A percentile compares a stretch with the other conserved stretches of the same genome.
Conservation (phyloP, 1,140 invertebrate species). For the Ips typographus region DNA sequence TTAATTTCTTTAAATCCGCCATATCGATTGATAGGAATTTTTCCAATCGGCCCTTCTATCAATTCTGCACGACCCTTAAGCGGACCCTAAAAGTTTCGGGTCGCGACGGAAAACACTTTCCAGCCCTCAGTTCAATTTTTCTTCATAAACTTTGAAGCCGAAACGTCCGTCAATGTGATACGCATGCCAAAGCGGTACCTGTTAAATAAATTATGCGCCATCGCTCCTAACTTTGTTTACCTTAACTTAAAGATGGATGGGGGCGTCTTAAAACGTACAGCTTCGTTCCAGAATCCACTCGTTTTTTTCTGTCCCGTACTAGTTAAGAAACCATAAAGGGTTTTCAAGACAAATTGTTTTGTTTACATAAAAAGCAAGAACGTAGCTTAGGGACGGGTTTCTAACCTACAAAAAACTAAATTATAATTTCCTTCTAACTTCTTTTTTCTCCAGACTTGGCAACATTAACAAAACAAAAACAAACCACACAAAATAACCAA, state of each 20-base stretch:
- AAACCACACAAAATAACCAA: too few relatives aligned
- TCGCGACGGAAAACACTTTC: constrained; percentile 15
- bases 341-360: too few relatives aligned
- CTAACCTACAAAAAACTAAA: too few relatives aligned
- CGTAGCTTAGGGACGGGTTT: too few relatives aligned
- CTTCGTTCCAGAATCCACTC: background rate
- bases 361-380: too few relatives aligned
- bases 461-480: too few relatives aligned
- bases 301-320: too few relatives aligned
- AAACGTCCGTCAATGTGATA: constrained; percentile 23
- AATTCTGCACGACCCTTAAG: constrained; percentile 16
- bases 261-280: background rate
- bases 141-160: constrained; percentile 15
- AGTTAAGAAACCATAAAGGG: too few relatives aligned
- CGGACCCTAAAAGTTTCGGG: constrained; percentile 14
- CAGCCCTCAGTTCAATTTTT: constrained; percentile 15
- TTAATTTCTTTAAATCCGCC: too few relatives aligned
- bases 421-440: too few relatives aligned
- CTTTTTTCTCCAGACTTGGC: too few relatives aligned
- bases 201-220: constrained; percentile 23
- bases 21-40: background rate
- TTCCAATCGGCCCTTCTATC: background rate
- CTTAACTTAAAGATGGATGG: constrained; percentile 15
- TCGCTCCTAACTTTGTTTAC: constrained; percentile 10
- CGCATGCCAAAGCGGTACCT: constrained; percentile 17